Conservation (phyloP, 2,113 vertebrate genomes). For the Xenotilapia caudafasciata region DNA sequence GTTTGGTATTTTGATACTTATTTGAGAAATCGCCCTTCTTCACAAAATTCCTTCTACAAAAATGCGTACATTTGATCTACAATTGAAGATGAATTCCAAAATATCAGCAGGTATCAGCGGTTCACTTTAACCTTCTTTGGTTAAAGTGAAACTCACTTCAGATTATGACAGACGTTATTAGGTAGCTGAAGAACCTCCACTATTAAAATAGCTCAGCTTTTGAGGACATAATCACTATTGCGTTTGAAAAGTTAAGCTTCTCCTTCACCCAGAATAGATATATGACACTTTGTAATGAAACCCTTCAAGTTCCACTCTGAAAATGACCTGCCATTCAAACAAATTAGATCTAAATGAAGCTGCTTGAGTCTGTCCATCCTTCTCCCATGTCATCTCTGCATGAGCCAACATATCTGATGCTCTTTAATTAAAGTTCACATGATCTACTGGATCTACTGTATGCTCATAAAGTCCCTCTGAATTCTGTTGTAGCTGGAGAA, state of each 20-base stretch:
- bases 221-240: slow-evolving; percentile 12
- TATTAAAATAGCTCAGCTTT: slow-evolving; percentile 25
- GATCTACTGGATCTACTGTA: not conserved
- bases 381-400: not conserved
- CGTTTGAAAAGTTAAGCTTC: slow-evolving; percentile 18
- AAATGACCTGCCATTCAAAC: slow-evolving; percentile 55
- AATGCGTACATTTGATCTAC: not conserved
- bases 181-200: not conserved
- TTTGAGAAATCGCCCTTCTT: slow-evolving; percentile 1
- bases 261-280: slow-evolving; percentile 20
- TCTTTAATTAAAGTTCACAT: slow-evolving; percentile 36
- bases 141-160: not conserved
- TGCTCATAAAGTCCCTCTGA: not conserved
- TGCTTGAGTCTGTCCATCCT: slow-evolving; percentile 19
- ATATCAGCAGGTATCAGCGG: not conserved
- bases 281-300: slow-evolving; percentile 42
- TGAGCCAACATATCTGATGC: not conserved
- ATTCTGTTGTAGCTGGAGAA: not conserved
- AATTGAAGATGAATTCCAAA: not conserved
- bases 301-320: slow-evolving; percentile 21
- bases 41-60: not conserved
- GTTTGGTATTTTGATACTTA: not conserved
- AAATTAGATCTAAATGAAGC: slow-evolving; percentile 51
- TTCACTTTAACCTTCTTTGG: not conserved
- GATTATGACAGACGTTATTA: slow-evolving; percentile 4